Conservation (phyloP, 53 echinoderm and acorn worm genomes). For the Holothuria scabra region DNA sequence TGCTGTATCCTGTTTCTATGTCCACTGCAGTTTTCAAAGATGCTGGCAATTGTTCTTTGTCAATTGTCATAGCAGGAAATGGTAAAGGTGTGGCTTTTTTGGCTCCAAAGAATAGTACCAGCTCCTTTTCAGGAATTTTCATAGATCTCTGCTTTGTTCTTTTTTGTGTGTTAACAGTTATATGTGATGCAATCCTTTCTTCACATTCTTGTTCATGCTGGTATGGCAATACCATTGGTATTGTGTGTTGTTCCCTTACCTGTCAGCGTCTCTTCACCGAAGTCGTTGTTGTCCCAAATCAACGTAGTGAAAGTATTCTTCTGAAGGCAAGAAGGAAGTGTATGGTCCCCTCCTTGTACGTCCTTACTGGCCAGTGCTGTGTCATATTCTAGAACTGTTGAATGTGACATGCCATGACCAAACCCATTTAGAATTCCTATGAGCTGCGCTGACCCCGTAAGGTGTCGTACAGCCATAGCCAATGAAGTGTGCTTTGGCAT, state of each 20-base stretch:
- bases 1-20: conserved; percentile 26
- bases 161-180: conserved; percentile 11
- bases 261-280: conserved; percentile 21
- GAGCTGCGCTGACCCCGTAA: too few species aligned
- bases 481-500: conserved; percentile 56
- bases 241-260: conserved; percentile 13
- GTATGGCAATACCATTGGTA: conserved; percentile 2
- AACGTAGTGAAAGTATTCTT: too few species aligned
- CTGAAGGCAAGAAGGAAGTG: too few species aligned
- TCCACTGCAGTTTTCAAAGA: conserved; percentile 9
- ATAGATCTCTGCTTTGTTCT: conserved; percentile 7
- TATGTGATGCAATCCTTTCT: conserved; percentile 6
- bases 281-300: too few species aligned
- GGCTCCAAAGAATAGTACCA: background rate
- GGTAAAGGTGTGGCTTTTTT: conserved; percentile 50
- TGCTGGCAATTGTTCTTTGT: conserved; percentile 19
- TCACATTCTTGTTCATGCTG: background rate
- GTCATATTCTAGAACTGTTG: too few species aligned
- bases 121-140: conserved; percentile 6
- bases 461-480: conserved; percentile 34
- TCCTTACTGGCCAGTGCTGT: too few species aligned
- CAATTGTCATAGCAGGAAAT: conserved; percentile 36
- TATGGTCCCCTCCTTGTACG: too few species aligned
- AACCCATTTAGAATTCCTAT: too few species aligned
- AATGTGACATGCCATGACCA: conserved; percentile 24